Conservation (phyloP, 2,888 invertebrate genomes). For the Epiblema foenella region DNA sequence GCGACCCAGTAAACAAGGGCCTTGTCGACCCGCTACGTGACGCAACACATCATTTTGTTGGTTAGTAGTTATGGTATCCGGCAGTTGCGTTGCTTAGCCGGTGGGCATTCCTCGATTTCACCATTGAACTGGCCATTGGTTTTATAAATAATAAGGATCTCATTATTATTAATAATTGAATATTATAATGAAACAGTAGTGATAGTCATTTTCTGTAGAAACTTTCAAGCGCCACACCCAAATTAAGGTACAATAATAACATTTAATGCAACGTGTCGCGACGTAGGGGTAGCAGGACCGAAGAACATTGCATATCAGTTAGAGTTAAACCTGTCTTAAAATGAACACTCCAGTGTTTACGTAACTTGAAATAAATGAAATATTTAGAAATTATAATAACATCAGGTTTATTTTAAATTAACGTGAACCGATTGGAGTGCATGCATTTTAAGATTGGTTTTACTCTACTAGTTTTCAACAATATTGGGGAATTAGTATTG, state of each 20-base stretch:
- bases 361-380: no score
- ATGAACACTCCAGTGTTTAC: no score
- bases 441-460: no score
- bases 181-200: constrained; percentile 38
- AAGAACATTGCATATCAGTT: constrained; percentile 35
- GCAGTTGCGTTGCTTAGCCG: neutral
- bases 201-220: constrained; percentile 38
- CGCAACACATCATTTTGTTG: neutral
- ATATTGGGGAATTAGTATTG: constrained; percentile 5
- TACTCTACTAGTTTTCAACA: constrained; percentile 3
- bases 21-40: neutral
- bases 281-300: constrained; percentile 21
- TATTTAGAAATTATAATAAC: no score
- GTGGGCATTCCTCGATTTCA: neutral
- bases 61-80: neutral
- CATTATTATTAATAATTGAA: constrained; percentile 44
- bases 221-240: constrained; percentile 35
- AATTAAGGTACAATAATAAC: constrained; percentile 21
- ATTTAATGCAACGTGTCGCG: constrained; percentile 17
- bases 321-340: no score
- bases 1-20: neutral
- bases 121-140: constrained; percentile 38
- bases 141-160: constrained; percentile 44
- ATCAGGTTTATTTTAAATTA: no score
- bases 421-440: no score